phyloP scores from a whole-genome alignment of 2,888 invertebrate genomes.

The Adineta ricciae region DNA sequence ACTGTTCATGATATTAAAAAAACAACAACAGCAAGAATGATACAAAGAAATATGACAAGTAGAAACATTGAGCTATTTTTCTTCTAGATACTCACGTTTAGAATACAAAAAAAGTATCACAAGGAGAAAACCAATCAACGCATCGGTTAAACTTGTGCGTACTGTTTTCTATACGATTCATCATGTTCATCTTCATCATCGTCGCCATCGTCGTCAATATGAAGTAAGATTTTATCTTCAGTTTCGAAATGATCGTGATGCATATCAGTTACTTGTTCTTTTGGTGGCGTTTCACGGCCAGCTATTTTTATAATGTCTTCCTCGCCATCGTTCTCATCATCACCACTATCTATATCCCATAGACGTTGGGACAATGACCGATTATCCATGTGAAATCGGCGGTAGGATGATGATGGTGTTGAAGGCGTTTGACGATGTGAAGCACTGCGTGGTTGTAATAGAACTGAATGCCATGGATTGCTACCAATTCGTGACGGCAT shows the following conservation, averaged over 20 bases:
- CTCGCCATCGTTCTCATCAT: not conserved
- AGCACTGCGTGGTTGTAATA: not conserved
- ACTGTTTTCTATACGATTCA: not conserved
- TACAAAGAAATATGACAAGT: not conserved
- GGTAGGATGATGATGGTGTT: not conserved
- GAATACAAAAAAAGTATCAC: not conserved
- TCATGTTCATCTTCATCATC: not conserved
- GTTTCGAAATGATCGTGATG: not conserved
- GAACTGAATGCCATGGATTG: not conserved
- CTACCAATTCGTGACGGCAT: not conserved
- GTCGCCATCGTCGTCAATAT: not conserved
- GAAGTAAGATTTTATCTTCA: not conserved
- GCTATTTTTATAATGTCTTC: not conserved
- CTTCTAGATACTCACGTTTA: not conserved
- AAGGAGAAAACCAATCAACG: not conserved
- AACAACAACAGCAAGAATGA: not conserved
- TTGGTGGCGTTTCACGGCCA: not conserved
- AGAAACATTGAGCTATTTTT: not conserved
- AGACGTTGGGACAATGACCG: not conserved
- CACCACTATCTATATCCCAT: conserved; percentile 19
- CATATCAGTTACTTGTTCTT: not conserved
- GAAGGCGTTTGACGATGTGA: not conserved
- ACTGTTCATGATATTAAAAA: not conserved
- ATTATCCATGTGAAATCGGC: not conserved
- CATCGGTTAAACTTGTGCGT: not conserved